Percentiles rank a stretch among this genome's conserved stretches.
Evolutionary conservation across 2,888 invertebrate genomes (phyloP).

Genomic region (Xanthia togata): DNA sequence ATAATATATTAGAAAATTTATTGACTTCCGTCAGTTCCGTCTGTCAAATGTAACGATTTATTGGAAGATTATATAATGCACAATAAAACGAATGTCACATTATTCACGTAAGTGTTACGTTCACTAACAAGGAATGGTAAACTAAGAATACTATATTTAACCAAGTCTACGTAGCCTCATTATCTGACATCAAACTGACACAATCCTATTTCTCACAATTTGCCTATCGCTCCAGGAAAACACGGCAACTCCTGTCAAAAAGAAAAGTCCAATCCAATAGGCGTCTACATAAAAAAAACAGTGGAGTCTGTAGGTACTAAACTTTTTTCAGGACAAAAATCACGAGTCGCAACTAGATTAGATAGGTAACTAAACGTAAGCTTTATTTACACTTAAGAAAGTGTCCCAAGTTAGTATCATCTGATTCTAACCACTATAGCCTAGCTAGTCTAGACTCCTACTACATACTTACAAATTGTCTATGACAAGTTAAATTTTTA

Average conservation of each 20-base stretch:
- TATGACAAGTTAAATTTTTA: slow-evolving; percentile 33
- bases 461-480: slow-evolving; percentile 11
- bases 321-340: neutral
- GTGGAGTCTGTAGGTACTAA: neutral
- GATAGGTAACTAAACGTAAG: neutral
- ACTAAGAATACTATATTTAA: neutral
- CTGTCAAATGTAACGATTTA: slow-evolving; percentile 27
- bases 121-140: neutral
- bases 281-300: too few relatives aligned
- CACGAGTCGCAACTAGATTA: neutral
- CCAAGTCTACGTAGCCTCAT: too few relatives aligned
- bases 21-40: slow-evolving; percentile 65
- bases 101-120: slow-evolving; percentile 22
- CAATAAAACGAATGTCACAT: slow-evolving; percentile 18
- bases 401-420: neutral
- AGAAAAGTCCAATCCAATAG: too few relatives aligned
- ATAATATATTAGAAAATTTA: slow-evolving; percentile 41
- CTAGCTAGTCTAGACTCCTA: neutral
- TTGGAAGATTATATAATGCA: slow-evolving; percentile 35
- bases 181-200: neutral
- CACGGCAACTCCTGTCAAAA: neutral
- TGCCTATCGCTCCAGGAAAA: neutral
- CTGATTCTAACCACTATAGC: too few relatives aligned
- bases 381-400: neutral
- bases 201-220: neutral